These are phyloP conservation scores for Sarotherodon lohbergeri DNA, from an alignment of 2,113 vertebrate genomes.

Conservation along the genomic window DNA sequence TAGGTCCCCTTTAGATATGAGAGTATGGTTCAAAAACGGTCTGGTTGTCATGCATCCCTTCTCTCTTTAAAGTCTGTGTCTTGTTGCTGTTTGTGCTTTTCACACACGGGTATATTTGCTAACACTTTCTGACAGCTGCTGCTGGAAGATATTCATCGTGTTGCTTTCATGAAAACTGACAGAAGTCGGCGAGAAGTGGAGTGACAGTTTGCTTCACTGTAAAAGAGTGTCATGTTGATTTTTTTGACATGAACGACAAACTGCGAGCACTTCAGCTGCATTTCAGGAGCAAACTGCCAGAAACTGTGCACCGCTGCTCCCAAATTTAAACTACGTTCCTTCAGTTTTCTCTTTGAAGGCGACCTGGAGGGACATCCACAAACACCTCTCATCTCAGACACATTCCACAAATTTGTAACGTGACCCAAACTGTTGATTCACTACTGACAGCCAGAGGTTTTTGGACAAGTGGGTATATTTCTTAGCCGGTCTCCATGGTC, in stretches of 20 bases:
- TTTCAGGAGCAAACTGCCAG: not conserved
- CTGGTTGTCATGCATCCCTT: not conserved
- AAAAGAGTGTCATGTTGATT: not conserved
- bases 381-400: not conserved
- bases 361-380: not conserved
- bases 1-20: not conserved
- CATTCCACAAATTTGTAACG: not conserved
- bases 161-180: not conserved
- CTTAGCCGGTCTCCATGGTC: not conserved
- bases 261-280: not conserved
- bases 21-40: not conserved
- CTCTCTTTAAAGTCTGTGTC: not conserved
- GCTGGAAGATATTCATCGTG: not conserved
- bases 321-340: not conserved
- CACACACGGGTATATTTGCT: not conserved
- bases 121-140: not conserved
- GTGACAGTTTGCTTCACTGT: not conserved
- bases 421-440: not conserved
- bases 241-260: not conserved
- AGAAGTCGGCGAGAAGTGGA: not conserved
- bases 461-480: not conserved
- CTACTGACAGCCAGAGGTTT: not conserved
- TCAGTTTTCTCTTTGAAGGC: not conserved
- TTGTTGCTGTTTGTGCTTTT: not conserved
- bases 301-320: too few species aligned